Evolutionary conservation across 2,888 invertebrate genomes (phyloP).

Genomic region (Cactoblastis cactorum): DNA sequence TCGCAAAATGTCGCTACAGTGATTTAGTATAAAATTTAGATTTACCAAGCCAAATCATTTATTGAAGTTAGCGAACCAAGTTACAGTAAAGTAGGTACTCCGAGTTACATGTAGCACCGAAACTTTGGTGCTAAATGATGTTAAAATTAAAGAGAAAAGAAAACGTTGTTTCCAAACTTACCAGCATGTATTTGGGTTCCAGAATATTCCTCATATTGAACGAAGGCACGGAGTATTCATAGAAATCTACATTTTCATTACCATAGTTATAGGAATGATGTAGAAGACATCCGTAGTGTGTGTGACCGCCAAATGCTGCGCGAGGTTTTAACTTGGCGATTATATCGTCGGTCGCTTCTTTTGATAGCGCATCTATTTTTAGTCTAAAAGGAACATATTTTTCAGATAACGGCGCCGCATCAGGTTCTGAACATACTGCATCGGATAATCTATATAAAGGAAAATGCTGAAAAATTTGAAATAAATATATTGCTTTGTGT

Average conservation of each 20-base stretch:
- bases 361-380: conserved; percentile 92
- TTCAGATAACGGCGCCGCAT: conserved; percentile 86
- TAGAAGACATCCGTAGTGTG: conserved; percentile 92
- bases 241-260: conserved; percentile 59
- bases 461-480: conserved; percentile 90
- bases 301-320: conserved; percentile 92
- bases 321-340: conserved; percentile 83
- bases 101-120: too few relatives aligned
- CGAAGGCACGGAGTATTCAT: conserved; percentile 92
- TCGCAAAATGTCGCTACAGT: too few relatives aligned
- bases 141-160: too few relatives aligned
- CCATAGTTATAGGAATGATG: conserved; percentile 54
- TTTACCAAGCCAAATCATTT: too few relatives aligned
- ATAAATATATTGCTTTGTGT: too few relatives aligned
- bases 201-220: conserved; percentile 98
- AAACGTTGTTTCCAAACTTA: conserved; percentile 58
- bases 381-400: conserved; percentile 86
- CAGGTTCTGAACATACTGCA: conserved; percentile 87
- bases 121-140: too few relatives aligned
- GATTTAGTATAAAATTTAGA: too few relatives aligned
- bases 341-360: conserved; percentile 85
- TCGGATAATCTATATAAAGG: conserved; percentile 94
- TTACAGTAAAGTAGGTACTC: too few relatives aligned
- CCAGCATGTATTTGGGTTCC: conserved; percentile 94
- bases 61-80: too few relatives aligned